Conservation (phyloP, 2,113 vertebrate species). For the Nycticorax nycticorax region DNA sequence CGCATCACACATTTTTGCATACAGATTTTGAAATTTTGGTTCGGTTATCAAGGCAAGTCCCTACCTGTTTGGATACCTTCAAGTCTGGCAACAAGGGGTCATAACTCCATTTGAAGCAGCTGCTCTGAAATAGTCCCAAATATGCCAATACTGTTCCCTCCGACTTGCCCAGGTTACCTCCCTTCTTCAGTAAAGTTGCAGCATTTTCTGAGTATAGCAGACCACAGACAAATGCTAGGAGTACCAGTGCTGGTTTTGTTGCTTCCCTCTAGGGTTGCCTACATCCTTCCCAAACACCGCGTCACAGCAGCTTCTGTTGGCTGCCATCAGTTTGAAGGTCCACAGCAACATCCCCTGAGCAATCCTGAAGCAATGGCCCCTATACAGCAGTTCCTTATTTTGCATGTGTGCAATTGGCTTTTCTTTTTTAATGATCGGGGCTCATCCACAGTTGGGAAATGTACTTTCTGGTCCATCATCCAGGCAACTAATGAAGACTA, state of each 20-base stretch:
- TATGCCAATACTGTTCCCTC: background rate
- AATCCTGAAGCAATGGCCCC: background rate
- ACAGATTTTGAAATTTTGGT: background rate
- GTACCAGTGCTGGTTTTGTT: background rate
- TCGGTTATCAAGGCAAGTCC: background rate
- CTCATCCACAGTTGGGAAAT: background rate
- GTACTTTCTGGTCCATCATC: background rate
- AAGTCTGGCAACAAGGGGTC: background rate
- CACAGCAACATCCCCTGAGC: background rate
- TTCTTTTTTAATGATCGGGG: background rate
- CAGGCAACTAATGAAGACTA: background rate
- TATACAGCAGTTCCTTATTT: background rate
- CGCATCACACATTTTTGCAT: fast-evolving
- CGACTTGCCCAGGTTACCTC: background rate
- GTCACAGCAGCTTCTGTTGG: background rate
- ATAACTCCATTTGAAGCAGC: background rate
- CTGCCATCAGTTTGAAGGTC: background rate
- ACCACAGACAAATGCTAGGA: background rate
- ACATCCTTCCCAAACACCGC: fast-evolving
- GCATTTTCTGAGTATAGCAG: background rate
- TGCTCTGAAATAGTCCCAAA: background rate
- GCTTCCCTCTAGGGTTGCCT: background rate
- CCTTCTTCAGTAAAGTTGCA: background rate
- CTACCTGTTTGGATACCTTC: background rate
- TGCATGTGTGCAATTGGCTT: background rate